phyloP scores from a whole-genome alignment of 2,113 vertebrate species.

The Microtus montanus region DNA sequence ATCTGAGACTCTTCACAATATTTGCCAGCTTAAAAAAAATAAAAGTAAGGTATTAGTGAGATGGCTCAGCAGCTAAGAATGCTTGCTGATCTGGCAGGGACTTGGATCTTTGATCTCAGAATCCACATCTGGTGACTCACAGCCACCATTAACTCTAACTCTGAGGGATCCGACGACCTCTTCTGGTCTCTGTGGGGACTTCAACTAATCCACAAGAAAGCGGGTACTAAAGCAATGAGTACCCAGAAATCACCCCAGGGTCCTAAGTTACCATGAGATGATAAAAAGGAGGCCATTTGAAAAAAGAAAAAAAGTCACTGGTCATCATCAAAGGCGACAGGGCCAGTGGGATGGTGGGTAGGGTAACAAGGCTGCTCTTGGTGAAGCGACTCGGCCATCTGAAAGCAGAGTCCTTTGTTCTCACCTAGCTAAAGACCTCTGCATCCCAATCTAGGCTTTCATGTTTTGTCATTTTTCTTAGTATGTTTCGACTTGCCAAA shows the following conservation, averaged over 20 bases:
- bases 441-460: not conserved
- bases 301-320: too few relatives aligned
- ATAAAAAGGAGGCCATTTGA: not conserved
- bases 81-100: not conserved
- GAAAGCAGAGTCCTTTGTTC: not conserved
- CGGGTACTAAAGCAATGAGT: not conserved
- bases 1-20: not conserved
- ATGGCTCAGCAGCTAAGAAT: not conserved
- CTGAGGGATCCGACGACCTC: not conserved
- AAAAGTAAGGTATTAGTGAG: not conserved
- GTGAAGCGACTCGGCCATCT: not conserved
- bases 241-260: not conserved
- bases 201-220: not conserved
- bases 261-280: not conserved
- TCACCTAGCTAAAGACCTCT: not conserved
- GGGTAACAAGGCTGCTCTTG: not conserved
- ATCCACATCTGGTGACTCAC: not conserved
- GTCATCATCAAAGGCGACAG: not conserved
- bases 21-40: not conserved
- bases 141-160: not conserved
- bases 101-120: not conserved
- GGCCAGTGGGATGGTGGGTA: not conserved
- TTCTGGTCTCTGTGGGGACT: not conserved
- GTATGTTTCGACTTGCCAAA: conserved; percentile 5
- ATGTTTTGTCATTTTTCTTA: not conserved